These are phyloP conservation scores for Periphyllus acericola DNA, from an alignment of 2,888 invertebrate genomes.

Conservation along the genomic window DNA sequence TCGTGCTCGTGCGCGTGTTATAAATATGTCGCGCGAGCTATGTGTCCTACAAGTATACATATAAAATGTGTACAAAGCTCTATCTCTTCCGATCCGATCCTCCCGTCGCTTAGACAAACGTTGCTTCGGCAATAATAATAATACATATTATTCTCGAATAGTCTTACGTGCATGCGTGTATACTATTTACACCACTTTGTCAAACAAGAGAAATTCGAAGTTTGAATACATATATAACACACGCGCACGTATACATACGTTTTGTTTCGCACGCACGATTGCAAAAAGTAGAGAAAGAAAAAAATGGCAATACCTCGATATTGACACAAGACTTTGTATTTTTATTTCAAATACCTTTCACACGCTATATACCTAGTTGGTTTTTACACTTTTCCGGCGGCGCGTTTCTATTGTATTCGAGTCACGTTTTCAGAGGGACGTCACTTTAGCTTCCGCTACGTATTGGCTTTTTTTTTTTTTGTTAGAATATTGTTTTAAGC, in stretches of 20 bases:
- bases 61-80: too few relatives aligned
- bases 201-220: slow-evolving; percentile 38
- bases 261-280: neutral
- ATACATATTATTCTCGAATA: neutral
- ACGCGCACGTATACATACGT: neutral
- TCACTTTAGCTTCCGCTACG: slow-evolving; percentile 46
- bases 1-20: too few relatives aligned
- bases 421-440: slow-evolving; percentile 45
- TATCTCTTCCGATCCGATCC: neutral
- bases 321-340: slow-evolving; percentile 58
- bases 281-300: slow-evolving; percentile 11
- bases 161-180: neutral
- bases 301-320: slow-evolving; percentile 53
- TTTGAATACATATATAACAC: neutral
- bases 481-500: slow-evolving; percentile 50
- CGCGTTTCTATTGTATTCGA: slow-evolving; percentile 25
- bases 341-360: slow-evolving; percentile 53
- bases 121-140: neutral
- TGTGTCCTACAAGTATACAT: too few relatives aligned
- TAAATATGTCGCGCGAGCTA: too few relatives aligned
- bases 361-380: neutral
- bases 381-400: slow-evolving; percentile 40
- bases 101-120: slow-evolving; percentile 3
- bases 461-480: slow-evolving; percentile 10
- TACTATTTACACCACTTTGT: slow-evolving; percentile 3